phyloP scores from a whole-genome alignment of 2,888 invertebrate species.

The Polymixis flavicincta region DNA sequence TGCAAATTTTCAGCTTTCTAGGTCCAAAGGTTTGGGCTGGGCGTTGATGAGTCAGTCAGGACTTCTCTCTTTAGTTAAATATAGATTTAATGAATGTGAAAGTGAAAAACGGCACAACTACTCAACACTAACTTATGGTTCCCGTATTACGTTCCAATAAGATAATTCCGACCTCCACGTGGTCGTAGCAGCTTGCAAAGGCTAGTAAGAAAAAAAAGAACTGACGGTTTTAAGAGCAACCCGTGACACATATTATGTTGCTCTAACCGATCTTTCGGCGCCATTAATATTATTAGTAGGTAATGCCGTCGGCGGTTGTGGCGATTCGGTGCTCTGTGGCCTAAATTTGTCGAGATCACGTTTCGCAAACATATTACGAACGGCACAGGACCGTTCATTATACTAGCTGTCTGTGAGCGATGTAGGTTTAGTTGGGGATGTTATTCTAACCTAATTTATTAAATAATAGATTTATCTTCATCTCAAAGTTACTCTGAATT shows the following conservation, averaged over 20 bases:
- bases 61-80: too few relatives aligned
- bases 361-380: conserved; percentile 45
- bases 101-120: too few relatives aligned
- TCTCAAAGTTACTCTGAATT: not conserved
- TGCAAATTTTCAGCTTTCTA: too few relatives aligned
- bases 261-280: not conserved
- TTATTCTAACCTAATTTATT: conserved; percentile 27
- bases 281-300: not conserved
- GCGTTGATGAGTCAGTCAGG: too few relatives aligned
- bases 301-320: not conserved
- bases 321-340: not conserved
- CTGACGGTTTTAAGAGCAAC: not conserved
- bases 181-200: too few relatives aligned
- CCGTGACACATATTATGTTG: not conserved
- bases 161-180: too few relatives aligned
- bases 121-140: too few relatives aligned
- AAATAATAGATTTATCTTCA: conserved; percentile 31
- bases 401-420: not conserved
- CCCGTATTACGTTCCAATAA: too few relatives aligned
- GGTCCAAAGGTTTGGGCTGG: too few relatives aligned
- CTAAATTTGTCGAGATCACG: conserved; percentile 31
- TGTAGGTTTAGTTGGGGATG: conserved; percentile 15
- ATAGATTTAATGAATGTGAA: too few relatives aligned
- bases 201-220: too few relatives aligned
- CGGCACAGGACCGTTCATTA: conserved; percentile 26